These are phyloP conservation scores for Dicentrarchus labrax DNA, from an alignment of 2,113 vertebrate species.

Conservation along the genomic window DNA sequence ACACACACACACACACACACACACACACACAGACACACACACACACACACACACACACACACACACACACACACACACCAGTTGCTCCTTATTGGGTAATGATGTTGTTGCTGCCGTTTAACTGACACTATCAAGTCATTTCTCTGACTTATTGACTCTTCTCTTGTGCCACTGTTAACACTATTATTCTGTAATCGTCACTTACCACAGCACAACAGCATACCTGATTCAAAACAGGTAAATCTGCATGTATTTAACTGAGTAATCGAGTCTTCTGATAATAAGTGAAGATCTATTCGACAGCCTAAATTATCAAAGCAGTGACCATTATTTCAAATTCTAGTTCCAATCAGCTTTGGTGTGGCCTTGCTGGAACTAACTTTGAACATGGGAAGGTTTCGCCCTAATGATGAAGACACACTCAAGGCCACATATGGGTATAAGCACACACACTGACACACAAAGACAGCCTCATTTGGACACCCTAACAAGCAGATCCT, in stretches of 20 bases:
- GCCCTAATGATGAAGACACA: background rate
- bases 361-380: background rate
- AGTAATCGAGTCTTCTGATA: no score
- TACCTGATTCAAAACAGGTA: background rate
- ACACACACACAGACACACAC: no score
- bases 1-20: no score
- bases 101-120: background rate
- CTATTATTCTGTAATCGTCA: background rate
- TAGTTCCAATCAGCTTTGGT: background rate
- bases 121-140: background rate
- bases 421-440: background rate
- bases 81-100: no score
- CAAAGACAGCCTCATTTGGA: slow-evolving; percentile 2
- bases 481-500: slow-evolving; percentile 40
- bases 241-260: background rate
- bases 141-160: background rate
- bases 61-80: no score
- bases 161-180: background rate
- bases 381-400: background rate
- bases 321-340: background rate
- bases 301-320: background rate
- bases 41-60: no score
- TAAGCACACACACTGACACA: background rate
- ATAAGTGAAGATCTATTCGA: background rate
- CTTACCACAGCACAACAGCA: background rate